A percentile compares a stretch with the other conserved stretches of the same genome.
phyloP scores from a whole-genome alignment of 2,797 vertebrate species.

The Alcedo quadribrachys region DNA sequence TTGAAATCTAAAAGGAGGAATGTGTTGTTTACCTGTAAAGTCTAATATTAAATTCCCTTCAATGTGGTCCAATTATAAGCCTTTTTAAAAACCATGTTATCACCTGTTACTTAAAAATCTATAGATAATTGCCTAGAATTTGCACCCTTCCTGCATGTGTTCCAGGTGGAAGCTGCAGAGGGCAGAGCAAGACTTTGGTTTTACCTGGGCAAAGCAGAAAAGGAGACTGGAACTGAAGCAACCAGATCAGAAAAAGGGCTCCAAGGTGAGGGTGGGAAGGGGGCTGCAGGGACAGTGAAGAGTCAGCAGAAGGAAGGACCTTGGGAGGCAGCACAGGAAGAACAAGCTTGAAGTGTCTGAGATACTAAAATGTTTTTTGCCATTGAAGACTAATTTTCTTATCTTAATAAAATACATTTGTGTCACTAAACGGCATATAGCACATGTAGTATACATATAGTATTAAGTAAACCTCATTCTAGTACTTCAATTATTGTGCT shows the following conservation, averaged over 20 bases:
- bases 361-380: not conserved
- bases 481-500: not conserved
- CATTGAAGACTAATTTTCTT: not conserved
- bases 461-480: not conserved
- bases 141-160: not conserved
- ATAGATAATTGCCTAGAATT: not conserved
- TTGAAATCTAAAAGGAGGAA: not conserved
- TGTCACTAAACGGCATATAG: not conserved
- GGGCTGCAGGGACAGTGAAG: accelerated
- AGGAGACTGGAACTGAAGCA: not conserved
- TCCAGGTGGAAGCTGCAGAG: not conserved
- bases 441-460: not conserved
- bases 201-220: not conserved
- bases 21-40: not conserved
- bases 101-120: not conserved
- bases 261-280: accelerated
- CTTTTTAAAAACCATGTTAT: not conserved
- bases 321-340: not conserved
- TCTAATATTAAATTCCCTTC: not conserved
- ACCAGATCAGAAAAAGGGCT: not conserved
- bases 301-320: not conserved
- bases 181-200: not conserved
- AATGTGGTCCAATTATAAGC: not conserved
- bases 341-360: not conserved
- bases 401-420: not conserved